Evolutionary conservation across 2,113 vertebrate genomes (phyloP).

Genomic region (Psittacara wagleri): DNA sequence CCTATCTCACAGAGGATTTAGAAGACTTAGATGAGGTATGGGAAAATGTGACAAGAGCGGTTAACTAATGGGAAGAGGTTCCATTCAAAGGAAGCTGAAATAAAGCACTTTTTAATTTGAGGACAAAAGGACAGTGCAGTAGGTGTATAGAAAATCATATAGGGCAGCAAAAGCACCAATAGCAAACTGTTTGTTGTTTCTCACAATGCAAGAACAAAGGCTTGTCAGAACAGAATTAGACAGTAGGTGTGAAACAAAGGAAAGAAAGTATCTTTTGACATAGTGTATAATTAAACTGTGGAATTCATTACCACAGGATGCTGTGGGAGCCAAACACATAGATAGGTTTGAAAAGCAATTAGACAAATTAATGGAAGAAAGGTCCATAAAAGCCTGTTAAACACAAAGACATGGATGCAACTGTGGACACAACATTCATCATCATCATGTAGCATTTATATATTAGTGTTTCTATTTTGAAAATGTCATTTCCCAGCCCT

Average conservation of each 20-base stretch:
- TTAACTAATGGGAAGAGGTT: neutral
- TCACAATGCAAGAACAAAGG: neutral
- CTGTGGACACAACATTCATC: neutral
- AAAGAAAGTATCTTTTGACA: constrained; percentile 32
- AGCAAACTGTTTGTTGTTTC: constrained; percentile 1
- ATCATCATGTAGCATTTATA: neutral
- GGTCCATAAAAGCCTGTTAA: constrained; percentile 34
- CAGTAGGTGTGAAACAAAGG: constrained; percentile 34
- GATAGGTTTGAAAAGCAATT: constrained; percentile 52
- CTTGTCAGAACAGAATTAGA: constrained; percentile 6
- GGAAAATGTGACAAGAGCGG: neutral
- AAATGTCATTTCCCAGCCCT: neutral
- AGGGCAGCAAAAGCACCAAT: neutral
- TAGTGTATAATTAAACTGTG: constrained; percentile 25
- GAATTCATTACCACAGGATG: constrained; percentile 34
- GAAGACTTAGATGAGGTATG: neutral
- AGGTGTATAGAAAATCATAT: rapidly evolving
- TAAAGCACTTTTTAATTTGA: neutral
- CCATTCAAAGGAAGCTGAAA: neutral
- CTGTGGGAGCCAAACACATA: constrained; percentile 17
- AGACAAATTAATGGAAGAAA: constrained; percentile 49
- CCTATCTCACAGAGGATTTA: neutral
- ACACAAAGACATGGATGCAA: neutral
- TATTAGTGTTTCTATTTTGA: rapidly evolving
- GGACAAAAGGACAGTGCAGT: rapidly evolving